Evolutionary conservation across 2,113 vertebrate genomes (phyloP).

Genomic region (Theristicus caerulescens): DNA sequence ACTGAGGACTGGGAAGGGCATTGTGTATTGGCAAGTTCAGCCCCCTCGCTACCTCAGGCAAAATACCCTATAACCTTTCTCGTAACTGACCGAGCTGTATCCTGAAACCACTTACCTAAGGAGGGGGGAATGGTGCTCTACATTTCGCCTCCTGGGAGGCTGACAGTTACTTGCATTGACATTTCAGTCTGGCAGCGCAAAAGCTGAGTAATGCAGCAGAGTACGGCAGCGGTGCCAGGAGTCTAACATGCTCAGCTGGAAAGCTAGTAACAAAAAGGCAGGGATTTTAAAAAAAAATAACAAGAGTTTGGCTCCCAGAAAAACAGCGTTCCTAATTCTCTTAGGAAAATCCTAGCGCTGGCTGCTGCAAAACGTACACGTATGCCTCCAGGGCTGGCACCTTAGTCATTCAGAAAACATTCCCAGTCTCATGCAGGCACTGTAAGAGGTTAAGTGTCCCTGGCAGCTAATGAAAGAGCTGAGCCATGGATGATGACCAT

Average conservation of each 20-base stretch:
- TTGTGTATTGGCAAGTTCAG: background rate
- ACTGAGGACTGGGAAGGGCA: background rate
- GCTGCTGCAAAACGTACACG: background rate
- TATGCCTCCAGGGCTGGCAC: background rate
- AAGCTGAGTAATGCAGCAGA: constrained; percentile 34
- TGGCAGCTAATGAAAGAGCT: constrained; percentile 20
- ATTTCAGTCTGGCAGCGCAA: constrained; percentile 30
- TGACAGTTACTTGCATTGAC: background rate
- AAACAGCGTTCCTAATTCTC: background rate
- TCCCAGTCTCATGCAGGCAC: background rate
- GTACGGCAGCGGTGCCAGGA: background rate
- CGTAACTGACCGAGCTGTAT: background rate
- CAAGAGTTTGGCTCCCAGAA: background rate
- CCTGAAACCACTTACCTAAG: background rate
- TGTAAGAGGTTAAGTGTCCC: background rate
- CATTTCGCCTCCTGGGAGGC: background rate
- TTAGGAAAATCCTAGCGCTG: background rate
- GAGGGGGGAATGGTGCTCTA: background rate
- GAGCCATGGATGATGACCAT: background rate
- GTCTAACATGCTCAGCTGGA: constrained; percentile 3
- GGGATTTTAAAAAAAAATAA: background rate
- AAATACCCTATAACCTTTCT: background rate
- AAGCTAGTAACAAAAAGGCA: background rate
- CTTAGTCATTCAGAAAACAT: background rate
- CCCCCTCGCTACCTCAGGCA: background rate